A percentile compares a stretch with the other conserved stretches of the same genome.
These are phyloP conservation scores for Hyphantria cunea DNA, from an alignment of 1,140 invertebrate species.

Conservation along the genomic window DNA sequence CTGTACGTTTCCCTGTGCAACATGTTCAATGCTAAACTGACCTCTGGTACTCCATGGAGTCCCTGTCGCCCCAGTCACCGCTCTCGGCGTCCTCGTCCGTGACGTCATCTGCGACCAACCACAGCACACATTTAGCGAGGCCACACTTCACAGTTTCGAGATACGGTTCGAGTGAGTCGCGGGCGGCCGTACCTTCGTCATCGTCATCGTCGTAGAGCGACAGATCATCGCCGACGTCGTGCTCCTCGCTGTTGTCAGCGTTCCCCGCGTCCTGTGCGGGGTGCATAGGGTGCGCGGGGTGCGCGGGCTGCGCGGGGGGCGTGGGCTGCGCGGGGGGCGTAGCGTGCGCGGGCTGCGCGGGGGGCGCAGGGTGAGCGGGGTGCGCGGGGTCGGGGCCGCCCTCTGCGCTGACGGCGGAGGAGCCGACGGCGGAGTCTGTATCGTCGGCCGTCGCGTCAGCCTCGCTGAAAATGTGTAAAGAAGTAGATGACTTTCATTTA, in stretches of 20 bases:
- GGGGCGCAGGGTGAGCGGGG: not conserved
- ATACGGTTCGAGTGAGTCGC: too few relatives aligned
- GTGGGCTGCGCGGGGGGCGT: not conserved
- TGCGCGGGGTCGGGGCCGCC: slow-evolving; percentile 5
- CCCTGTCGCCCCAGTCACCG: slow-evolving; percentile 37
- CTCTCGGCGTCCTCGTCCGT: slow-evolving; percentile 40
- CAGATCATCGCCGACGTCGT: slow-evolving; percentile 41
- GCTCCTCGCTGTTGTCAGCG: not conserved
- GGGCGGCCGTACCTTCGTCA: slow-evolving; percentile 27
- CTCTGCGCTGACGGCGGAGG: too few relatives aligned
- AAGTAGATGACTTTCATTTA: too few relatives aligned
- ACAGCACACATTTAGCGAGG: not conserved
- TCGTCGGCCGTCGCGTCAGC: not conserved
- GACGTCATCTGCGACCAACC: slow-evolving; percentile 30
- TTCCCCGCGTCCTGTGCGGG: slow-evolving; percentile 6
- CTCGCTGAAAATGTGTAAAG: too few relatives aligned
- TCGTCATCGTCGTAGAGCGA: slow-evolving; percentile 57
- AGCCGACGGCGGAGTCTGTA: slow-evolving; percentile 30
- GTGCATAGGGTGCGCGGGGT: slow-evolving; percentile 2
- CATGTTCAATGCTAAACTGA: too few relatives aligned
- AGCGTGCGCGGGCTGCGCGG: not conserved
- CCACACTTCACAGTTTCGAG: too few relatives aligned
- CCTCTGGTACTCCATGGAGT: not conserved
- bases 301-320: not conserved
- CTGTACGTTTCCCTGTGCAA: too few relatives aligned